Evolutionary conservation across 1,140 invertebrate species (phyloP).

Genomic region (Cylas formicarius): DNA sequence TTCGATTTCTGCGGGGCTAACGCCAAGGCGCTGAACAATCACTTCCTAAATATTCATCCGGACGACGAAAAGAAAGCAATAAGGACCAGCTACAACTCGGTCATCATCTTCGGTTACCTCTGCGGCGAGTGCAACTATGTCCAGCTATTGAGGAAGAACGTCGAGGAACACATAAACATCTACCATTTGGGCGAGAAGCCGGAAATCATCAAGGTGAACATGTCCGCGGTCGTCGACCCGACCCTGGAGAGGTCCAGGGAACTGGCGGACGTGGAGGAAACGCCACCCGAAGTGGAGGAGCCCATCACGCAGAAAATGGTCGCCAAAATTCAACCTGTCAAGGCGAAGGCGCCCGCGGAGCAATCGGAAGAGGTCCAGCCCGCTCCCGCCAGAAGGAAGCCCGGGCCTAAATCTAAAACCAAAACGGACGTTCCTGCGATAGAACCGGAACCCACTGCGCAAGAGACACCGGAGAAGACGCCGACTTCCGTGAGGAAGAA

Average conservation of each 20-base stretch:
- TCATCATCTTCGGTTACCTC: constrained; percentile 53
- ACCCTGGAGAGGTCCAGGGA: background rate
- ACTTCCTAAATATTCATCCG: constrained; percentile 30
- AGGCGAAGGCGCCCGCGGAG: no score
- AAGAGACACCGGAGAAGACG: background rate
- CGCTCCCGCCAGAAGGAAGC: constrained; percentile 9
- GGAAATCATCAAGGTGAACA: constrained; percentile 23
- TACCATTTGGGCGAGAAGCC: constrained; percentile 19
- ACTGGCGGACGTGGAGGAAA: background rate
- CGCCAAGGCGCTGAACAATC: constrained; percentile 43
- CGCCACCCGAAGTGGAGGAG: constrained; percentile 3
- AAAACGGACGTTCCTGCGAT: no score
- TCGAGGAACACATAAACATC: constrained; percentile 52
- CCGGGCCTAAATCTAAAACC: constrained; percentile 17
- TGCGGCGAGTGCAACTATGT: constrained; percentile 61
- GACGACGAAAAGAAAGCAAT: constrained; percentile 14
- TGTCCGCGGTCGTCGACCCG: constrained; percentile 19
- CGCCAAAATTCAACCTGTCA: no score
- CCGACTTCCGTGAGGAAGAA: constrained; percentile 2
- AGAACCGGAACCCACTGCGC: background rate
- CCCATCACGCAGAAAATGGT: no score
- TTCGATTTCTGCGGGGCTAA: constrained; percentile 42
- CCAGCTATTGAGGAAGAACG: constrained; percentile 52
- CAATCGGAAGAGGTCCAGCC: no score
- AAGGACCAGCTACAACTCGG: constrained; percentile 13